phyloP scores from a whole-genome alignment of 1,140 invertebrate species.

The Drosophila kanapiae region DNA sequence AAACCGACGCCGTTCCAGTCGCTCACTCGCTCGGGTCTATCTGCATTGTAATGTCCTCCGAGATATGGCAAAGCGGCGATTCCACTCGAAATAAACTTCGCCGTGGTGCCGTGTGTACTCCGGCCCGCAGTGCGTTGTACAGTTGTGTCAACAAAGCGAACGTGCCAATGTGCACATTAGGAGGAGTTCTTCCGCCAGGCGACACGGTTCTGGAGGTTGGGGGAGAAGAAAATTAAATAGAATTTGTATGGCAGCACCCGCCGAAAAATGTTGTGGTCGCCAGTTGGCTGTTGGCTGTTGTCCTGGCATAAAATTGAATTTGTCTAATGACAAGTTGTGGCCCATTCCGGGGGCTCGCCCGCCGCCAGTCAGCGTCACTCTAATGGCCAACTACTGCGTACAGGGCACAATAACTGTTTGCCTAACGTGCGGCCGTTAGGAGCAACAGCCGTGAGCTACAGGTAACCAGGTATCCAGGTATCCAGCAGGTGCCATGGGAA shows the following conservation, averaged over 20 bases:
- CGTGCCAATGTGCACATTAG: conserved; percentile 81
- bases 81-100: conserved; percentile 79
- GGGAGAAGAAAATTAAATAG: conserved; percentile 69
- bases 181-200: conserved; percentile 32
- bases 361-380: conserved; percentile 53
- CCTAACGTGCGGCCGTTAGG: conserved; percentile 74
- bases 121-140: conserved; percentile 41
- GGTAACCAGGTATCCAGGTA: conserved; percentile 48
- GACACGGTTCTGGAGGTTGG: neutral
- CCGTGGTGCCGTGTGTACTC: conserved; percentile 25
- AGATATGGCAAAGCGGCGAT: conserved; percentile 80
- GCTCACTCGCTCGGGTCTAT: conserved; percentile 66
- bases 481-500: conserved; percentile 38
- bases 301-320: conserved; percentile 78
- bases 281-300: conserved; percentile 50
- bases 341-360: conserved; percentile 19
- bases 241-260: conserved; percentile 76
- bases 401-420: conserved; percentile 75
- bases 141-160: conserved; percentile 81
- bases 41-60: conserved; percentile 81
- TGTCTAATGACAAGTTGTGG: conserved; percentile 83
- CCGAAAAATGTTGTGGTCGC: conserved; percentile 79
- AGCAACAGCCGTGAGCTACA: conserved; percentile 76
- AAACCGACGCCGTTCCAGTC: conserved; percentile 47
- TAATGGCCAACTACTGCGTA: conserved; percentile 74